Evolutionary conservation across 2,888 invertebrate genomes (phyloP).

Genomic region (Dolichopus griseipennis): DNA sequence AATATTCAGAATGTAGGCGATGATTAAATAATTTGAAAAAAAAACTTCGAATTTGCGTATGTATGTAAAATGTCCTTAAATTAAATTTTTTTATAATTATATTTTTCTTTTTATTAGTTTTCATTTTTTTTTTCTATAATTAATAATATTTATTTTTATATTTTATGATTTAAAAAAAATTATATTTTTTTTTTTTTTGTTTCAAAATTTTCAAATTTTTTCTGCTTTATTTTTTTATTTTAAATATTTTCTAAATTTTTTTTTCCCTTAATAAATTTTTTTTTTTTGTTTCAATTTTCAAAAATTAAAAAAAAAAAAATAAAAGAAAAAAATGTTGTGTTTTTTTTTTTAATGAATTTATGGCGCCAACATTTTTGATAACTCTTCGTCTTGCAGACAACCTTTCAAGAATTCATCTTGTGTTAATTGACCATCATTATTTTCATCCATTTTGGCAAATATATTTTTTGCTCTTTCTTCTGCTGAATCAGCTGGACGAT

Average conservation of each 20-base stretch:
- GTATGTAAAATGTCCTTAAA: conserved; percentile 2
- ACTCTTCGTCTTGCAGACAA: conserved; percentile 91
- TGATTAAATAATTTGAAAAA: no score
- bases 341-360: conserved; percentile 46
- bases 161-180: no score
- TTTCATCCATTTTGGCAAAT: conserved; percentile 99
- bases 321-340: no score
- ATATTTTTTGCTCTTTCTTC: conserved; percentile 98
- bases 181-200: no score
- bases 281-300: background rate
- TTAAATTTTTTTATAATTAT: background rate
- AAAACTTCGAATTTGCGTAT: no score
- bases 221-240: conserved; percentile 19
- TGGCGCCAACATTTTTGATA: conserved; percentile 90
- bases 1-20: no score
- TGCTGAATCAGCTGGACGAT: conserved; percentile 89
- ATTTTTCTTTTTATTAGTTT: background rate
- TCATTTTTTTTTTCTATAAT: background rate
- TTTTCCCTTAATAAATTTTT: no score
- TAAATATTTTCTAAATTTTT: conserved; percentile 10
- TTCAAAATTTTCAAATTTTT: background rate
- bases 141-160: background rate
- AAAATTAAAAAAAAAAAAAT: background rate
- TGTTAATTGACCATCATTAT: conserved; percentile 96
- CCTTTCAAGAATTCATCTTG: conserved; percentile 98